A percentile compares a stretch with the other conserved stretches of the same genome.
Evolutionary conservation across 2,113 vertebrate species (phyloP).

Genomic region (Phyllopteryx taeniolatus): DNA sequence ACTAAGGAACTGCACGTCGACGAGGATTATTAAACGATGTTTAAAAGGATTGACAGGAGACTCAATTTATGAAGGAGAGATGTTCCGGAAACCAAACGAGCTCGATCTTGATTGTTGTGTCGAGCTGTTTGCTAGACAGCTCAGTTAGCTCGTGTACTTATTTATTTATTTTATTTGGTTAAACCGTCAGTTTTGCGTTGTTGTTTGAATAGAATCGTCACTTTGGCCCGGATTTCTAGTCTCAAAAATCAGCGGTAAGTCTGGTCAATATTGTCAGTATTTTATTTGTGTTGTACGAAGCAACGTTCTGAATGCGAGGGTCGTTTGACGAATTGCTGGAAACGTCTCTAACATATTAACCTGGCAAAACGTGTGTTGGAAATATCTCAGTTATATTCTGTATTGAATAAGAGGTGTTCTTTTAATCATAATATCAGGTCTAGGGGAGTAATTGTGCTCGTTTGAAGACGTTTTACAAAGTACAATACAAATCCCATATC

Average conservation of each 20-base stretch:
- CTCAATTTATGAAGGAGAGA: background rate
- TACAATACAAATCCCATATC: no score
- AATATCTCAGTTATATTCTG: background rate
- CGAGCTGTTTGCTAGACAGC: constrained; percentile 29
- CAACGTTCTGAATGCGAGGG: background rate
- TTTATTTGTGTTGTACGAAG: background rate
- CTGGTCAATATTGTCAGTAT: background rate
- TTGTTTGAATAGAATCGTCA: background rate
- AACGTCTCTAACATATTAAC: background rate
- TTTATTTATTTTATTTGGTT: constrained; percentile 14
- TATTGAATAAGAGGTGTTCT: background rate
- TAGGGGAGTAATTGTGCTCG: no score
- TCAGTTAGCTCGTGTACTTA: constrained; percentile 20
- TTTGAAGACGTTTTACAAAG: no score
- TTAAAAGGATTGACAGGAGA: constrained; percentile 12
- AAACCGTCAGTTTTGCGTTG: constrained; percentile 10
- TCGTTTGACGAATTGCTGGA: background rate
- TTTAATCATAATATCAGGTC: background rate
- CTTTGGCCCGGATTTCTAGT: background rate
- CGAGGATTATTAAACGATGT: background rate
- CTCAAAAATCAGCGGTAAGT: constrained; percentile 29
- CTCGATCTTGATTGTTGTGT: constrained; percentile 1
- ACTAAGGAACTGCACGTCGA: background rate
- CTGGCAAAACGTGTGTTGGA: background rate
- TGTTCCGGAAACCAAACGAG: constrained; percentile 4